Evolutionary conservation across 1,140 invertebrate species (phyloP).

Genomic region (Tetragonula clypearis): DNA sequence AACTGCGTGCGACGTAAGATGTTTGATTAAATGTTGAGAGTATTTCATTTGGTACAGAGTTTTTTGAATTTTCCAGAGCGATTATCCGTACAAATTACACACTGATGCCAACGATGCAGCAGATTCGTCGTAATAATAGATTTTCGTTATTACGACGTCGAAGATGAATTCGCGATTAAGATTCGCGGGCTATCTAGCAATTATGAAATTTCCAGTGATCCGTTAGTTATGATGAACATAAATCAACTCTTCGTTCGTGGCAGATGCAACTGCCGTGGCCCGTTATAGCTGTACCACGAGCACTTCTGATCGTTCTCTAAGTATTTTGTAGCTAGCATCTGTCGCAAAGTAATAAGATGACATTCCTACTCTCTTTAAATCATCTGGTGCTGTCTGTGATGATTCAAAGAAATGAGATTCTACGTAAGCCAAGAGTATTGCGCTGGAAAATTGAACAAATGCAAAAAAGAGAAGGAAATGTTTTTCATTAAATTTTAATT

Average conservation of each 20-base stretch:
- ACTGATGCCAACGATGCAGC: background rate
- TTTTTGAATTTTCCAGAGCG: background rate
- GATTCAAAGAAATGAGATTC: background rate
- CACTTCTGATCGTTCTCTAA: conserved; percentile 4
- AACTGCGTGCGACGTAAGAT: too few relatives aligned
- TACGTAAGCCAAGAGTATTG: too few relatives aligned
- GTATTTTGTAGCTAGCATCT: conserved; percentile 29
- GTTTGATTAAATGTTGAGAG: background rate
- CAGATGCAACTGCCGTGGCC: conserved; percentile 51
- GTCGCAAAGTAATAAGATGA: conserved; percentile 2
- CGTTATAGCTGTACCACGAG: conserved; percentile 50
- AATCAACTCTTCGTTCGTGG: conserved; percentile 56
- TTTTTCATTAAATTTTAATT: background rate
- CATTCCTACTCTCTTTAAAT: background rate
- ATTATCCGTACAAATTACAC: background rate
- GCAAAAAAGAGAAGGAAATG: background rate
- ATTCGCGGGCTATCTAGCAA: conserved; percentile 48
- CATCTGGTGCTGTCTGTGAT: background rate
- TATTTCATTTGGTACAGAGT: background rate
- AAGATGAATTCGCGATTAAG: conserved; percentile 27
- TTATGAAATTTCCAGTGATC: conserved; percentile 59
- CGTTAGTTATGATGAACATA: conserved; percentile 58
- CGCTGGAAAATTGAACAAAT: background rate
- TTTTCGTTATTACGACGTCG: background rate
- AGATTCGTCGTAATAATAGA: background rate